Evolutionary conservation across 2,888 invertebrate species (phyloP), one percentile per base, ranked within the genome.

Genomic region (Megaustenia siamemsis): DNA sequence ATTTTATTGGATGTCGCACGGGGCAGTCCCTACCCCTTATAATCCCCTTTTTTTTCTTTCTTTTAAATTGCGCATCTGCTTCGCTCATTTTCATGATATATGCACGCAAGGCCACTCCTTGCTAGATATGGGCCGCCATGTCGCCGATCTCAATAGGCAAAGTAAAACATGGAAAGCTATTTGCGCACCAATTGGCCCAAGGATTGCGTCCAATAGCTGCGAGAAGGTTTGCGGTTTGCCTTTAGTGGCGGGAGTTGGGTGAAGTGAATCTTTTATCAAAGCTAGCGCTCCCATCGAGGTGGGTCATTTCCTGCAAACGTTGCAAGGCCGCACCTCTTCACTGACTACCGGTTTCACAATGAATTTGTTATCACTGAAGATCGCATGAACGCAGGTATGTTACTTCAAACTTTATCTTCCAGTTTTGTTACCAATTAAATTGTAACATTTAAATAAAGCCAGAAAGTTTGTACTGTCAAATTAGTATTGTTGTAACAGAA

Each of bases 181-280:
- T n/a, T 60, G 90, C 88, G 90, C 91, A 79, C 86, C 91, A 82
- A 90, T 90, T 86, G 92, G 92, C 91, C 18, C 15, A 78, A 60
- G 38, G 12, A 3, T 18, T 63, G n/a, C 78, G 43, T 60, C 78
- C 78, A 78, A 78, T 78, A 45, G 45, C 24, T 45, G 78, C 43
- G 28, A 63, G 63, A 63, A 66, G n/a, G 2, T 63, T 66, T 78
- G 78, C 66, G 78, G 78, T 78, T 63, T 43, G 43, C 1, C 32
- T 63, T 32, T 40, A 21, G 78, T 53, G 78, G 78, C 78, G 66
- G 63, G 53, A 78, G 40, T 75, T 43, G 21, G 32, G 53, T 56
- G 76, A 76, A 76, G 49, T 28, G 56, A 49, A 32, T 76, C 76
- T 28, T 28, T 66, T 78, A 78, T 63, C 43, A 66, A 78, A 21